A percentile compares a stretch with the other conserved stretches of the same genome.
Conservation (phyloP, 2,113 vertebrate species). For the Percopsis transmontana region DNA sequence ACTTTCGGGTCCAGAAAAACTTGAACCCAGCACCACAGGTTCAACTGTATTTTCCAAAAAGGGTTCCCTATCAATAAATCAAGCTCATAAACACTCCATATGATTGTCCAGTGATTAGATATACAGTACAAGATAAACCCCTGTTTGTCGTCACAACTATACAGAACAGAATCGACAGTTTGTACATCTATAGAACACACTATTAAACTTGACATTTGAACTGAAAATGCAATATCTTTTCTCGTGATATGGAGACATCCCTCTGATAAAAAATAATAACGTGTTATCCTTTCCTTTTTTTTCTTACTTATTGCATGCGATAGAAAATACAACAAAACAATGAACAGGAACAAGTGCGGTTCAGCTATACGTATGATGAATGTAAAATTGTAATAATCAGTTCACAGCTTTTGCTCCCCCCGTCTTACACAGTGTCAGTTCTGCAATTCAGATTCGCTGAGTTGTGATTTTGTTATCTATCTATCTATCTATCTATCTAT, state of each 20-base stretch:
- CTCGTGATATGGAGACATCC: constrained; percentile 62
- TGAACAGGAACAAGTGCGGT: constrained; percentile 66
- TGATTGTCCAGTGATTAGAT: constrained; percentile 79
- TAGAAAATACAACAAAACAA: constrained; percentile 76
- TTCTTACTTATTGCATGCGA: constrained; percentile 80
- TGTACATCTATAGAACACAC: constrained; percentile 79
- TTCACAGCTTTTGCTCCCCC: constrained; percentile 77
- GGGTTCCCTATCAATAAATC: constrained; percentile 45
- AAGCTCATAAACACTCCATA: constrained; percentile 45
- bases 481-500: constrained; percentile 42
- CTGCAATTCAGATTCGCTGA: constrained; percentile 82
- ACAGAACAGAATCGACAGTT: constrained; percentile 74
- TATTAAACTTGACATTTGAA: constrained; percentile 75
- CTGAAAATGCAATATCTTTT: constrained; percentile 69
- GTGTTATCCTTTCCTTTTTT: constrained; percentile 43
- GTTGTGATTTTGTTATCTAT: constrained; percentile 53
- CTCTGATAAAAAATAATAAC: constrained; percentile 69
- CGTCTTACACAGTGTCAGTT: constrained; percentile 92
- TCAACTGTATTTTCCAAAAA: constrained; percentile 42
- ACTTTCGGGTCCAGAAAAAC: constrained; percentile 43
- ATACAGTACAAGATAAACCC: constrained; percentile 80
- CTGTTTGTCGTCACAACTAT: constrained; percentile 75
- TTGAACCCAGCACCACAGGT: constrained; percentile 60
- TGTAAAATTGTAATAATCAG: constrained; percentile 64
- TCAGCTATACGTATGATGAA: constrained; percentile 62